Conservation (phyloP, 2,888 invertebrate genomes). For the Auanema sp. region DNA sequence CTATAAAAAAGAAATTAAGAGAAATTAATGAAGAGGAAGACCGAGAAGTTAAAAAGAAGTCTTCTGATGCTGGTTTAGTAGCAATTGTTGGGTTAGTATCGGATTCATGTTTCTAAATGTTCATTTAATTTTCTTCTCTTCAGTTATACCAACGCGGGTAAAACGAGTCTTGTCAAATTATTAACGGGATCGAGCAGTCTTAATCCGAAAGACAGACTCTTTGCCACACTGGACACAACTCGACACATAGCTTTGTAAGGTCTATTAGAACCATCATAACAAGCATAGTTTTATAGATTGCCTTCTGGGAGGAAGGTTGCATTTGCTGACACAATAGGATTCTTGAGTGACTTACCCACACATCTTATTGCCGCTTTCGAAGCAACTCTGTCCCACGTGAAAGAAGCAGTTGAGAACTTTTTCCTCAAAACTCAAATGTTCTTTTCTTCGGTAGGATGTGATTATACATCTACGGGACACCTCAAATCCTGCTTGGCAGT, state of each 20-base stretch:
- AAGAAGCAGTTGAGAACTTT: slow-evolving; percentile 71
- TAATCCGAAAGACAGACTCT: slow-evolving; percentile 76
- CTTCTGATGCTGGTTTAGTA: slow-evolving; percentile 31
- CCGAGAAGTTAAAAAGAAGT: slow-evolving; percentile 6
- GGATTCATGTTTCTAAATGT: background rate
- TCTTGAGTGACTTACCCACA: slow-evolving; percentile 81
- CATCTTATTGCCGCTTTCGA: slow-evolving; percentile 78
- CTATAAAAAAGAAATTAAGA: slow-evolving; percentile 48
- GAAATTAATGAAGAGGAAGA: slow-evolving; percentile 27
- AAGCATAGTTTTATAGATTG: slow-evolving; percentile 63
- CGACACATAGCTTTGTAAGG: slow-evolving; percentile 70
- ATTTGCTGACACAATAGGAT: slow-evolving; percentile 82
- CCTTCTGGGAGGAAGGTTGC: slow-evolving; percentile 73
- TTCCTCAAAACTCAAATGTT: background rate
- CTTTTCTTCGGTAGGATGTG: slow-evolving; percentile 71
- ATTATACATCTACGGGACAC: slow-evolving; percentile 80
- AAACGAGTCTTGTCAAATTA: slow-evolving; percentile 55
- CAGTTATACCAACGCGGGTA: slow-evolving; percentile 61
- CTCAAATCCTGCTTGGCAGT: slow-evolving; percentile 75
- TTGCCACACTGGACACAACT: slow-evolving; percentile 84
- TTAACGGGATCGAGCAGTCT: slow-evolving; percentile 75
- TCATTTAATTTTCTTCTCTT: slow-evolving; percentile 22
- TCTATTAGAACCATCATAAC: background rate
- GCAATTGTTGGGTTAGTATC: slow-evolving; percentile 33
- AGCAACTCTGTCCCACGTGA: slow-evolving; percentile 80